Evolutionary conservation across 2,888 invertebrate genomes (phyloP).

Genomic region (Ochropleura leucogaster): DNA sequence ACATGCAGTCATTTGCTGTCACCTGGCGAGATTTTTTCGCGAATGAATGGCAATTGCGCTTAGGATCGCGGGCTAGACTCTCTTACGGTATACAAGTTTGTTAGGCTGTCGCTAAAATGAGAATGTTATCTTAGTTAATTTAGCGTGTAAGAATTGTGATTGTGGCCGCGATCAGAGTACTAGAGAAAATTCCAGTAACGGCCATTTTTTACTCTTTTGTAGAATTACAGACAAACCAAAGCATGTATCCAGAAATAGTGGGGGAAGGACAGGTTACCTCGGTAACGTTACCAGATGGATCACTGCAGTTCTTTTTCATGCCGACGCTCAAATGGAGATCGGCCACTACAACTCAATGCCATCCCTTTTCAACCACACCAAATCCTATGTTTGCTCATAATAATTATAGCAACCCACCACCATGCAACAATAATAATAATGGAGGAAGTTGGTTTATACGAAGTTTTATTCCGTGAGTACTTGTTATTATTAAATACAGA

Average conservation of each 20-base stretch:
- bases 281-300: slow-evolving; percentile 80
- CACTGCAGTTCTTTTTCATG: slow-evolving; percentile 79
- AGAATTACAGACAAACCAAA: slow-evolving; percentile 45
- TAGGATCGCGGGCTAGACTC: neutral
- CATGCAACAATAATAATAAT: slow-evolving; percentile 59
- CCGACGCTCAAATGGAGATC: slow-evolving; percentile 73
- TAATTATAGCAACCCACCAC: slow-evolving; percentile 51
- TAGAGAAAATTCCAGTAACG: neutral
- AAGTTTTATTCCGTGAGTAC: slow-evolving; percentile 79
- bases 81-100: neutral
- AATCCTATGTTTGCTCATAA: slow-evolving; percentile 46
- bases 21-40: neutral
- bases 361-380: slow-evolving; percentile 37
- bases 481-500: neutral
- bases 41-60: neutral
- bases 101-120: neutral
- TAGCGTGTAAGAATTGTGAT: neutral
- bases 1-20: neutral
- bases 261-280: slow-evolving; percentile 85
- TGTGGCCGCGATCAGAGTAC: neutral
- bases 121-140: neutral
- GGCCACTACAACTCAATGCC: slow-evolving; percentile 49
- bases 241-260: slow-evolving; percentile 71
- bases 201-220: slow-evolving; percentile 9
- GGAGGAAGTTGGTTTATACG: slow-evolving; percentile 79